Evolutionary conservation across 2,888 invertebrate species (phyloP).

Genomic region (Rhodophaea formosa): DNA sequence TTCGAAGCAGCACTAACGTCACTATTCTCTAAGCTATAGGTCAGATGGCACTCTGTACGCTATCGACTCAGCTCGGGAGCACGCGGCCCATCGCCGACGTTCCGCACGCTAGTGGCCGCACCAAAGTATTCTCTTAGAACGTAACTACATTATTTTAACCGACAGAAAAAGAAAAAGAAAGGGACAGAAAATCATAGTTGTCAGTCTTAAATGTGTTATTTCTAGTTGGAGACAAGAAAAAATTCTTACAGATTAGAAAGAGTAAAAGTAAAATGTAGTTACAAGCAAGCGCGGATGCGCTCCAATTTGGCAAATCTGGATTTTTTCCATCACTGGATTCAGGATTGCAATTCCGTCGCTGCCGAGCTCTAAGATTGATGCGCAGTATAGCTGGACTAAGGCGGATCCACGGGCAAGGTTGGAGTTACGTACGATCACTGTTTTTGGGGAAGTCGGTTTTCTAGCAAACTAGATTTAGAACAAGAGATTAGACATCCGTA

Average conservation of each 20-base stretch:
- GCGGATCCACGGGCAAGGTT: not conserved
- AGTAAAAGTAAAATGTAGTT: conserved; percentile 15
- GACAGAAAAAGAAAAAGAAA: not conserved
- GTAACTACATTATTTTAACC: conserved; percentile 30
- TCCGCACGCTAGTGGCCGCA: not conserved
- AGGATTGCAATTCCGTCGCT: not conserved
- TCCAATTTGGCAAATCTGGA: not conserved
- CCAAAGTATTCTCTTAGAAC: conserved; percentile 23
- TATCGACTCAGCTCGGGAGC: conserved; percentile 65
- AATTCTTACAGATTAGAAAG: not conserved
- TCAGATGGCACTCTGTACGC: conserved; percentile 75
- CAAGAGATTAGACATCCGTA: not conserved
- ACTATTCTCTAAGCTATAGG: conserved; percentile 72
- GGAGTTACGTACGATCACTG: not conserved
- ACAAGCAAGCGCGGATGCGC: conserved; percentile 11
- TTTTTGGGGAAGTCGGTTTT: not conserved
- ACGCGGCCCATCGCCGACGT: conserved; percentile 10
- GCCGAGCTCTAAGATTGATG: conserved; percentile 1
- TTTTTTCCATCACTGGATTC: conserved; percentile 8
- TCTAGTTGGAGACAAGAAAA: not conserved
- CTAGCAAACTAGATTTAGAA: conserved; percentile 15
- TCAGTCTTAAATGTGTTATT: conserved; percentile 14
- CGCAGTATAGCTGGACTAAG: not conserved
- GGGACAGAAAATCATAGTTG: conserved; percentile 6
- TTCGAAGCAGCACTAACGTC: conserved; percentile 70